Evolutionary conservation across 2,113 vertebrate genomes (phyloP), one percentile per base, ranked within the genome.

Genomic region (Tyrannus savana): DNA sequence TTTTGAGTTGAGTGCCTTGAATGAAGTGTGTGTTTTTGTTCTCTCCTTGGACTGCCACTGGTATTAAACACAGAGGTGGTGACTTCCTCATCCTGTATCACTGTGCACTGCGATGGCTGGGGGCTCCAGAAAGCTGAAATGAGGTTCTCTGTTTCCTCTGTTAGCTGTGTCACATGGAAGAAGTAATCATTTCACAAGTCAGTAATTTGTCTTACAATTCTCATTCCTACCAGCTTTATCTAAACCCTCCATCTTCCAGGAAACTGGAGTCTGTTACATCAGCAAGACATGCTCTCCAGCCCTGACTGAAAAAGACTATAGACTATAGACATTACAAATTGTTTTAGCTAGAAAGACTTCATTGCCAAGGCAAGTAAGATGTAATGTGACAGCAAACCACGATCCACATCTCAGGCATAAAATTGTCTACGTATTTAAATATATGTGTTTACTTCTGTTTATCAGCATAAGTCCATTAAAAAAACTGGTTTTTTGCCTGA

Each of bases 51-150:
- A 72, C 19, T 9, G 5, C 33, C 42, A 31, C 15, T 37, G 25
- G 14, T 24, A 4, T 41, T 49, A 49, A 75, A 56, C 19, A 64
- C 22, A 49, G 25, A 0, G 0, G 19, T 68, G 0, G 22, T 68
- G 76, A 19, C 17, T 83, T 68, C 64, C 58, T 82, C 41, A 25
- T 88, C 24, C 5, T 0, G 8, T 56, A 46, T 12, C 3, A 2
- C 35, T 56, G 37, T 60, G 44, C 27, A 8, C 4, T 52, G 75
- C 35, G 12, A 21, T 55, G 35, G 5, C 19, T 76, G 13, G 27
- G 37, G 5, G 4, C 27, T 80, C 63, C n/a, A 41, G 53, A 59
- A 77, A 81, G 55, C 33, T 69, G 63, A 55, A 64, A 72, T 46
- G 27, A 37, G 25, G 7, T 66, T 92, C 41, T 76, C 56, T 33